phyloP scores from a whole-genome alignment of 2,113 vertebrate species.

The Xiphophorus couchianus region DNA sequence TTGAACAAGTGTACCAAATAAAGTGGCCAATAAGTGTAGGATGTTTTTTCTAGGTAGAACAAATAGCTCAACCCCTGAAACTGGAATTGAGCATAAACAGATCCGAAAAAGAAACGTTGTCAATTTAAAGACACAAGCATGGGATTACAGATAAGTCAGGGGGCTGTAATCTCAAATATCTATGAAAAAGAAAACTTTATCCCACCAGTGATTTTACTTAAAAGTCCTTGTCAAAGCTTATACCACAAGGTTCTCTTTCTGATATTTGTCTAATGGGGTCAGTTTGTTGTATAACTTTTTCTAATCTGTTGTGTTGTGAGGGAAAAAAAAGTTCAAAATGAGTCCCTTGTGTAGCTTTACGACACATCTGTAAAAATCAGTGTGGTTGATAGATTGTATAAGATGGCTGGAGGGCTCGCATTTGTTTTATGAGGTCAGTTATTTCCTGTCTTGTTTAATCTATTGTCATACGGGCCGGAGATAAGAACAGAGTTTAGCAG shows the following conservation, averaged over 20 bases:
- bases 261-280: constrained; percentile 9
- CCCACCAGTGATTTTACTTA: constrained; percentile 9
- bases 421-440: constrained; percentile 12
- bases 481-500: constrained; percentile 40
- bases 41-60: no score
- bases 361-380: constrained; percentile 35
- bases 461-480: constrained; percentile 28
- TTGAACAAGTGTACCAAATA: background rate
- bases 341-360: constrained; percentile 9
- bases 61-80: no score
- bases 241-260: background rate
- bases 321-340: constrained; percentile 26
- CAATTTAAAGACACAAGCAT: background rate
- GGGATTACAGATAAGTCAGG: constrained; percentile 17
- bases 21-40: background rate
- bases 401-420: background rate
- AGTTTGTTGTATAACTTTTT: constrained; percentile 5
- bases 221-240: background rate
- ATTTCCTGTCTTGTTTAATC: constrained; percentile 44
- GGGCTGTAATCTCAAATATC: background rate
- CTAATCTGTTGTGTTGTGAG: constrained; percentile 44
- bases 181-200: background rate
- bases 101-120: no score
- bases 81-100: no score
- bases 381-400: background rate